Conservation (phyloP, 2,797 vertebrate genomes). For the Adrianichthys oophorus region DNA sequence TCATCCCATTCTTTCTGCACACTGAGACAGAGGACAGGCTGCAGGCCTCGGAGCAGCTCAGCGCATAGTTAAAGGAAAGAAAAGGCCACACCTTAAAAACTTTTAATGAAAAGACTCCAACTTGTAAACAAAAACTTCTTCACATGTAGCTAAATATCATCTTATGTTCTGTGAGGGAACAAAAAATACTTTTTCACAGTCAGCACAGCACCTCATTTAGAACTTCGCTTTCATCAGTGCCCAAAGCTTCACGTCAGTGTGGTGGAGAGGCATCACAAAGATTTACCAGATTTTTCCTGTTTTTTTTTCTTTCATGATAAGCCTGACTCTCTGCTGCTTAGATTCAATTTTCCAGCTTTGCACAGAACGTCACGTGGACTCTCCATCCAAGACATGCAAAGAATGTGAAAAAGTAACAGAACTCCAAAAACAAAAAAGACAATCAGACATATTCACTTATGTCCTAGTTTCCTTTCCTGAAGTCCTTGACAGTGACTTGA, state of each 20-base stretch:
- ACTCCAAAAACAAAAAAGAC: slow-evolving; percentile 40
- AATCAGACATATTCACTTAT: slow-evolving; percentile 67
- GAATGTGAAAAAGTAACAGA: slow-evolving; percentile 39
- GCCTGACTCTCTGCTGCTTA: slow-evolving; percentile 35
- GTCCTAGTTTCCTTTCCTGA: slow-evolving; percentile 55
- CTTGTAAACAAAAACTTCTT: slow-evolving; percentile 14
- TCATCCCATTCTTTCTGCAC: slow-evolving; percentile 47
- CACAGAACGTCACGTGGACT: slow-evolving; percentile 55
- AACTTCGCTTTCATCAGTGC: slow-evolving; percentile 29
- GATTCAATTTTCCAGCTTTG: slow-evolving; percentile 53
- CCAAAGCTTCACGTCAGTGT: slow-evolving; percentile 32
- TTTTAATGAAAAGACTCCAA: slow-evolving; percentile 11
- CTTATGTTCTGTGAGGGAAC: not conserved
- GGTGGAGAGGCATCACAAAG: slow-evolving; percentile 20
- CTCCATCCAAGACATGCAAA: slow-evolving; percentile 58
- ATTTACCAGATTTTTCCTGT: slow-evolving; percentile 36
- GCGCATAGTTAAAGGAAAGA: slow-evolving; percentile 14
- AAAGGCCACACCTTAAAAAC: slow-evolving; percentile 25
- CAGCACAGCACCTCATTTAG: slow-evolving; percentile 1
- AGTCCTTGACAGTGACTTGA: slow-evolving; percentile 63
- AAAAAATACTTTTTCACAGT: slow-evolving; percentile 20
- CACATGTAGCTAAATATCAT: slow-evolving; percentile 2
- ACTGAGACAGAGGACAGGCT: slow-evolving; percentile 39
- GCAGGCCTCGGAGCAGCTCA: slow-evolving; percentile 42
- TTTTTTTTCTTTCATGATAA: slow-evolving; percentile 40